Evolutionary conservation across 2,888 invertebrate genomes (phyloP).

Genomic region (Andrena haemorrhoa): DNA sequence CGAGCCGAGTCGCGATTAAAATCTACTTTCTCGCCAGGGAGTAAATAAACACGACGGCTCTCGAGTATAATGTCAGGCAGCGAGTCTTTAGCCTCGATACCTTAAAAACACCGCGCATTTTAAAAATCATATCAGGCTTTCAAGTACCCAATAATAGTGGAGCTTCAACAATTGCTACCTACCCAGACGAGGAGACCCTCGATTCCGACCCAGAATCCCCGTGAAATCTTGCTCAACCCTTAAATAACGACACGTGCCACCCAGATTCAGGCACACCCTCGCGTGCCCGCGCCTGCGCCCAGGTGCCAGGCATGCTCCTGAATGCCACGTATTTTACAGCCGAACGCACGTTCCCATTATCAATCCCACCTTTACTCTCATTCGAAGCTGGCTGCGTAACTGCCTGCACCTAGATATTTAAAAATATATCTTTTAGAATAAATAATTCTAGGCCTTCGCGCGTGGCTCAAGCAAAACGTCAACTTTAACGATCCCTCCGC

Average conservation of each 20-base stretch:
- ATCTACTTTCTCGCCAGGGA: background rate
- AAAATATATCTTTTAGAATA: conserved; percentile 60
- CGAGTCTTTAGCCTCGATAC: background rate
- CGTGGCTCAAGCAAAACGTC: conserved; percentile 40
- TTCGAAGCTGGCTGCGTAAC: conserved; percentile 18
- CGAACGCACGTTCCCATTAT: conserved; percentile 25
- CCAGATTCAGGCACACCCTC: conserved; percentile 28
- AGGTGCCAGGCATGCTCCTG: conserved; percentile 1
- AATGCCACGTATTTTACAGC: conserved; percentile 20
- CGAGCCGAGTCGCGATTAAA: background rate
- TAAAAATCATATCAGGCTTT: background rate
- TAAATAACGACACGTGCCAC: conserved; percentile 6
- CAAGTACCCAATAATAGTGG: background rate
- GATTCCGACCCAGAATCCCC: conserved; percentile 6
- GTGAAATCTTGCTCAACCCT: background rate
- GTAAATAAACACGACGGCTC: background rate
- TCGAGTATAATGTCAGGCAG: background rate
- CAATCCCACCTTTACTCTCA: background rate
- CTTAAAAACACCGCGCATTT: background rate
- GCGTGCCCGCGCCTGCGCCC: background rate
- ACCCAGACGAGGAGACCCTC: conserved; percentile 20
- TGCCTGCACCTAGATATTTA: conserved; percentile 42
- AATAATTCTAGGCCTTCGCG: conserved; percentile 48
- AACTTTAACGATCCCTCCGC: conserved; percentile 30
- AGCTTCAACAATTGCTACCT: background rate